Conservation (phyloP, 30 jellyfish, hydroid and myxozoan genomes). For the Hydractinia echinata region DNA sequence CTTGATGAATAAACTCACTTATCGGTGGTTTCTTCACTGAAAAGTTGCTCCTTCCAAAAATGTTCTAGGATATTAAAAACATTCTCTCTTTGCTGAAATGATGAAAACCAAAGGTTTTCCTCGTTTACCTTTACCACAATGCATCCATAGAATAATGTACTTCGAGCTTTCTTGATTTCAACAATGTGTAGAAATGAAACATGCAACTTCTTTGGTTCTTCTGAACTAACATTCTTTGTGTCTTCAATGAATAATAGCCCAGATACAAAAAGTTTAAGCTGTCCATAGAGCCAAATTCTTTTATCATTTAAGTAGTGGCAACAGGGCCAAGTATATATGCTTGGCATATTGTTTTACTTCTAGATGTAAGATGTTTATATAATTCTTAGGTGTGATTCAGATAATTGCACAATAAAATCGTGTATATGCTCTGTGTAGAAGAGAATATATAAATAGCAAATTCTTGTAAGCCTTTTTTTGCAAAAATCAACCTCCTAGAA, state of each 20-base stretch:
- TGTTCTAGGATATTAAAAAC: conserved; percentile 46
- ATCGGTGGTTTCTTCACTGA: not conserved
- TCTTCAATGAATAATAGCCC: not conserved
- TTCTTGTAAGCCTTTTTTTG: no score
- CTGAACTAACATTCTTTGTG: not conserved
- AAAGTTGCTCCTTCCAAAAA: conserved; percentile 46
- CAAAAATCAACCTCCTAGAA: no score
- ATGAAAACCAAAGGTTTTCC: conserved; percentile 51
- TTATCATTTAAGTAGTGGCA: not conserved
- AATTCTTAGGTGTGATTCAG: no score
- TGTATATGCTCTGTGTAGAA: no score
- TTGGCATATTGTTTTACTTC: not conserved
- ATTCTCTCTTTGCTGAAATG: conserved; percentile 39
- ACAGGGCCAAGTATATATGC: conserved; percentile 9
- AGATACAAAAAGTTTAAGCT: not conserved
- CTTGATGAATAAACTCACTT: no score
- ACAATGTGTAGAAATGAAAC: not conserved
- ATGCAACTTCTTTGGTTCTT: no score
- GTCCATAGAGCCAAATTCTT: not conserved
- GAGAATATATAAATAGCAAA: no score
- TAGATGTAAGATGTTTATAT: not conserved
- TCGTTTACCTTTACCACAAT: conserved; percentile 19
- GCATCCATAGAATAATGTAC: conserved; percentile 20
- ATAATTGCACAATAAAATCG: no score
- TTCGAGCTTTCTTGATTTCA: not conserved